These are phyloP conservation scores for Stenurella melanura DNA, from an alignment of 2,888 invertebrate genomes.

Conservation along the genomic window DNA sequence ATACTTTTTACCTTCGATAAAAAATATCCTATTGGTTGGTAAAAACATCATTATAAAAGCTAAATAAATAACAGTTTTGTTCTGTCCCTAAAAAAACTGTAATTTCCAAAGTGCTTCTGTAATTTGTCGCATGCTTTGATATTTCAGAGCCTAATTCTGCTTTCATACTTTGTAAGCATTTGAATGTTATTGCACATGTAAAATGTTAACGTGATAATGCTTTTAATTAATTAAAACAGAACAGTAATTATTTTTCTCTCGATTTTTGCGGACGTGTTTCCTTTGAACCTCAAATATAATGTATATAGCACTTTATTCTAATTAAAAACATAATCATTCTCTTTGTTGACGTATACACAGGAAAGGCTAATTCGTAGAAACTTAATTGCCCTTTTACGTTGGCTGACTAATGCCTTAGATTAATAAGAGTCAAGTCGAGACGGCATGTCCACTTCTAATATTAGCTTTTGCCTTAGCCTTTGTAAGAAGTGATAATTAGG, in stretches of 20 bases:
- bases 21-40: too few relatives aligned
- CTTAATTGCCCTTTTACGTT: not conserved
- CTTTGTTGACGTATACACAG: constrained; percentile 1
- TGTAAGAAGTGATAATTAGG: not conserved
- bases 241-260: not conserved
- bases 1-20: too few relatives aligned
- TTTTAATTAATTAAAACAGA: too few relatives aligned
- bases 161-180: too few relatives aligned
- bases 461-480: not conserved
- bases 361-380: not conserved
- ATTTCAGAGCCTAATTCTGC: too few relatives aligned
- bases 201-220: too few relatives aligned
- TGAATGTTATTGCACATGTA: too few relatives aligned
- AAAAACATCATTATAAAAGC: too few relatives aligned
- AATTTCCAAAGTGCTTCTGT: too few relatives aligned
- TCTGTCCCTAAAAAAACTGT: too few relatives aligned
- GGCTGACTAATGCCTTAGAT: not conserved
- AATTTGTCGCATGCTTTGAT: too few relatives aligned
- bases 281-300: not conserved
- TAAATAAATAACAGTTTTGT: too few relatives aligned
- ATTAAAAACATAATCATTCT: constrained; percentile 1
- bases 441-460: not conserved
- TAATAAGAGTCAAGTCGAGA: not conserved
- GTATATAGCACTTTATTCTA: not conserved
- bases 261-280: not conserved